Conservation (phyloP, 2,113 vertebrate genomes). For the Pipra filicauda region DNA sequence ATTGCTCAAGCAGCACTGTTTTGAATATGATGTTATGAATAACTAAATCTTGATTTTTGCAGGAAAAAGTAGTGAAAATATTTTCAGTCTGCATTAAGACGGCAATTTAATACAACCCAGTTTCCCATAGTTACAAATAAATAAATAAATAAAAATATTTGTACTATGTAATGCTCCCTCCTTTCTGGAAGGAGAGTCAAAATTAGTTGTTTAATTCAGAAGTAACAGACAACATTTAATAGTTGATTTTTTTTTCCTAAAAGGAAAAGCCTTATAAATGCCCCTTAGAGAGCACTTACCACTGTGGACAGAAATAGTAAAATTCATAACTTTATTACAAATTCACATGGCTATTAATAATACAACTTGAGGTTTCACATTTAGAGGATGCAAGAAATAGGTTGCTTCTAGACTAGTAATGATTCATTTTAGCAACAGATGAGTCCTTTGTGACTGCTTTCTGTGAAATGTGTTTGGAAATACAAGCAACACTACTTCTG, state of each 20-base stretch:
- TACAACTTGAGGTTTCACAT: conserved; percentile 10
- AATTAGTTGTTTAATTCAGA: not conserved
- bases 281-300: not conserved
- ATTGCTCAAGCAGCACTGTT: conserved; percentile 34
- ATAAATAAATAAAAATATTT: not conserved
- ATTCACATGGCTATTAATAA: not conserved
- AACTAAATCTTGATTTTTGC: conserved; percentile 27
- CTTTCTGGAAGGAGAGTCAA: not conserved
- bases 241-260: not conserved
- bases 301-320: not conserved
- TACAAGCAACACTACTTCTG: not conserved
- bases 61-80: conserved; percentile 10
- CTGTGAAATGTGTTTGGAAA: not conserved
- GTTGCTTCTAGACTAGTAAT: not conserved
- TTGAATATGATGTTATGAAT: conserved; percentile 31
- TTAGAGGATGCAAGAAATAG: not conserved
- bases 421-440: not conserved
- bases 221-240: not conserved
- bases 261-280: not conserved
- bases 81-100: conserved; percentile 20
- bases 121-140: not conserved
- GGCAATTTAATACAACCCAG: conserved; percentile 9
- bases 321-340: not conserved
- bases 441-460: not conserved
- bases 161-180: not conserved